These are phyloP conservation scores for Alviniconcha strummeri DNA, from an alignment of 2,888 invertebrate genomes.

Conservation along the genomic window DNA sequence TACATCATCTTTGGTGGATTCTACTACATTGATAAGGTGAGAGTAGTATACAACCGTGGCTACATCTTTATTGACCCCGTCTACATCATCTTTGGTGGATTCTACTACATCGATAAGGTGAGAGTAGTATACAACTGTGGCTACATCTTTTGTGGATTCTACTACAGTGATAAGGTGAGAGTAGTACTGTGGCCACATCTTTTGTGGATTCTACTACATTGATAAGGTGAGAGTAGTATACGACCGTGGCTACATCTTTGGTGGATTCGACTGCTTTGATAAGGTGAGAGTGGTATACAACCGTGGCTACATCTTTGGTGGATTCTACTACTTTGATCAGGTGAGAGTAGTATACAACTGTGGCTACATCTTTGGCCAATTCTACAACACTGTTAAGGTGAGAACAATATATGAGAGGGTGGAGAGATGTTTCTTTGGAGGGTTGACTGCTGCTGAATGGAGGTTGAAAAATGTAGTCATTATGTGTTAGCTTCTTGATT, in stretches of 20 bases:
- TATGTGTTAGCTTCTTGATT: too few relatives aligned
- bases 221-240: slow-evolving; percentile 80
- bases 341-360: slow-evolving; percentile 76
- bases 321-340: slow-evolving; percentile 87
- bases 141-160: slow-evolving; percentile 79
- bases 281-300: too few relatives aligned
- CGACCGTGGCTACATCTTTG: background rate
- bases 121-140: slow-evolving; percentile 70
- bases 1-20: slow-evolving; percentile 89
- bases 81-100: slow-evolving; percentile 86
- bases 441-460: too few relatives aligned
- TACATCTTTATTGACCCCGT: slow-evolving; percentile 82
- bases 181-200: background rate
- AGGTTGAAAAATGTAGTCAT: too few relatives aligned
- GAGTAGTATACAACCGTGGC: slow-evolving; percentile 56
- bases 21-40: slow-evolving; percentile 87
- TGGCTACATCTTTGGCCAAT: background rate
- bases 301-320: slow-evolving; percentile 80
- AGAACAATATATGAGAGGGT: too few relatives aligned
- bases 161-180: slow-evolving; percentile 86
- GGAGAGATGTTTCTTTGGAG: too few relatives aligned
- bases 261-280: too few relatives aligned
- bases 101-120: slow-evolving; percentile 88
- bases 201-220: slow-evolving; percentile 86
- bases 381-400: too few relatives aligned